These are phyloP conservation scores for Virgularia gustaviana DNA, from an alignment of 92 coral and sea anemone species.

Conservation along the genomic window DNA sequence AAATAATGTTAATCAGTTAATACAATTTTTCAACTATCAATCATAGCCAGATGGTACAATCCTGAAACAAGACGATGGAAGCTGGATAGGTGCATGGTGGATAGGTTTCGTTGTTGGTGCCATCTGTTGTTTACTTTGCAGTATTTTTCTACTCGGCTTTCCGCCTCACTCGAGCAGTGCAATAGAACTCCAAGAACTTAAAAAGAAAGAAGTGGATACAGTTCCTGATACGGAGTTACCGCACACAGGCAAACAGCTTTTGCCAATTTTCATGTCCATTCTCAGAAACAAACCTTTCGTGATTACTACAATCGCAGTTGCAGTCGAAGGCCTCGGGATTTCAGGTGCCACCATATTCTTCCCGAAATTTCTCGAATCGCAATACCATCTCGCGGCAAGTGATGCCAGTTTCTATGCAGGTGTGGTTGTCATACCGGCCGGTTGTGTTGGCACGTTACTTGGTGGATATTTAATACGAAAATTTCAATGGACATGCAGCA, in stretches of 20 bases:
- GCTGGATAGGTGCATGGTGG: constrained; percentile 96
- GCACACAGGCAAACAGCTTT: constrained; percentile 69
- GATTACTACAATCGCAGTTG: constrained; percentile 63
- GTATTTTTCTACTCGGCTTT: constrained; percentile 72
- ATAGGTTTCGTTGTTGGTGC: constrained; percentile 82
- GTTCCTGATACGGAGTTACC: constrained; percentile 65
- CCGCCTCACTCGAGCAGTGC: constrained; percentile 80
- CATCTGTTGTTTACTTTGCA: constrained; percentile 52
- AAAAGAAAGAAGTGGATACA: constrained; percentile 59
- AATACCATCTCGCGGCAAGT: constrained; percentile 69
- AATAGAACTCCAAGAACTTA: constrained; percentile 63
- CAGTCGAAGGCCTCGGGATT: constrained; percentile 81
- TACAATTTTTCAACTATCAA: background rate
- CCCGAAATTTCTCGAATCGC: constrained; percentile 86
- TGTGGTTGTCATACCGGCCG: constrained; percentile 76
- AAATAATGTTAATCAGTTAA: too few species aligned
- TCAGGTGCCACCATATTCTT: constrained; percentile 75
- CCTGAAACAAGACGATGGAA: constrained; percentile 66
- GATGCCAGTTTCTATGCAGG: constrained; percentile 71
- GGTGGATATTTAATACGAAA: constrained; percentile 77
- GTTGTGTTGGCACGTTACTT: constrained; percentile 70
- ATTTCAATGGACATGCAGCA: constrained; percentile 73
- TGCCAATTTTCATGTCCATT: constrained; percentile 64
- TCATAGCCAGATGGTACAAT: constrained; percentile 63
- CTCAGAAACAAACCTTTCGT: constrained; percentile 72